A percentile compares a stretch with the other conserved stretches of the same genome.
phyloP scores from a whole-genome alignment of 92 coral and sea anemone species.

The Epizoanthus ramosus region DNA sequence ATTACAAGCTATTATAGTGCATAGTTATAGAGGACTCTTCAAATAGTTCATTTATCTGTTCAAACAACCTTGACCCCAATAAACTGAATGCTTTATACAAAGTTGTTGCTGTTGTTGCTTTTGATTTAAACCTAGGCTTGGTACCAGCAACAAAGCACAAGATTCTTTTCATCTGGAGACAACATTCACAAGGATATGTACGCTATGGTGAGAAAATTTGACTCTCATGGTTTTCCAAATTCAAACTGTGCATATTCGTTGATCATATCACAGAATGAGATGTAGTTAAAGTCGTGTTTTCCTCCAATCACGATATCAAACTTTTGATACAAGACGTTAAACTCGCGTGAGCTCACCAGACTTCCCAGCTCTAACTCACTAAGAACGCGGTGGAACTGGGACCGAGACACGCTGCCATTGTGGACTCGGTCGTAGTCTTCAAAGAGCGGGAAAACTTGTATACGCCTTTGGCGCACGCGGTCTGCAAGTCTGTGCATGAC shows the following conservation, averaged over 20 bases:
- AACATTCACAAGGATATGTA: not conserved
- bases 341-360: conserved; percentile 91
- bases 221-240: conserved; percentile 83
- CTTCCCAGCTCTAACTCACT: conserved; percentile 98
- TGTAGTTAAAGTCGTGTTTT: conserved; percentile 97
- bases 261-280: conserved; percentile 89
- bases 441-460: conserved; percentile 98
- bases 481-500: conserved; percentile 99
- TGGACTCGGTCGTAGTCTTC: conserved; percentile 99
- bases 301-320: conserved; percentile 94
- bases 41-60: not conserved
- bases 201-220: not conserved
- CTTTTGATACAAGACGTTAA: conserved; percentile 79
- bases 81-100: too few relatives aligned
- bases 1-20: not conserved
- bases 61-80: not conserved
- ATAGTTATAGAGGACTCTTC: conserved; percentile 5
- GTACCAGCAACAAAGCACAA: not conserved
- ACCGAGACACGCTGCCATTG: conserved; percentile 96
- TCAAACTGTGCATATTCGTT: conserved; percentile 93
- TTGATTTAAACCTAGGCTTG: too few relatives aligned
- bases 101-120: too few relatives aligned
- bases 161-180: not conserved
- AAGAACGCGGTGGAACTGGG: conserved; percentile 97
- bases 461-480: conserved; percentile 95